A percentile compares a stretch with the other conserved stretches of the same genome.
Conservation (phyloP, 2,888 invertebrate genomes). For the Drosophila histrio region DNA sequence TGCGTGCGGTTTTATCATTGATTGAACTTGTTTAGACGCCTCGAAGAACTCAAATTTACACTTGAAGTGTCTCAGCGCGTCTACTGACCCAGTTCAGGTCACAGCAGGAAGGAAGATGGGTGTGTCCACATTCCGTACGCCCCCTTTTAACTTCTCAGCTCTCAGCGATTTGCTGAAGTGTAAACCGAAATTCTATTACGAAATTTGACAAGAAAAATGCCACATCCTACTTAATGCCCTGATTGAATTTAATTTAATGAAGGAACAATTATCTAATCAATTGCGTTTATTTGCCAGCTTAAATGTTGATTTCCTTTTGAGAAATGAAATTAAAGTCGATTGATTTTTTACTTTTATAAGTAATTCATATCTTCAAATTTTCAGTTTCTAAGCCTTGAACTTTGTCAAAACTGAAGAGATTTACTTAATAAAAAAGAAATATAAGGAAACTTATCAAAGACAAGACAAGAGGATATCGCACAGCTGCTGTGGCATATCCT, state of each 20-base stretch:
- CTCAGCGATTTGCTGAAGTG: constrained; percentile 47
- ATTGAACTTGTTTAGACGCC: constrained; percentile 69
- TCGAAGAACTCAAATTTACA: constrained; percentile 69
- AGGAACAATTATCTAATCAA: constrained; percentile 18
- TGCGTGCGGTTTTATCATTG: constrained; percentile 69
- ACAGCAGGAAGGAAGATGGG: background rate
- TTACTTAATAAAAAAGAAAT: background rate
- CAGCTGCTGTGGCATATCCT: constrained; percentile 4
- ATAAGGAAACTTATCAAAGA: background rate
- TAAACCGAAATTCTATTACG: constrained; percentile 45
- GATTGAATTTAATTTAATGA: constrained; percentile 30
- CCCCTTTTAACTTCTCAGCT: background rate
- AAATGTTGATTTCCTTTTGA: background rate
- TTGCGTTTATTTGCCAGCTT: constrained; percentile 2
- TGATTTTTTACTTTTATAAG: background rate
- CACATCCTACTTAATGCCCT: constrained; percentile 1
- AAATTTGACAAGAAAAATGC: constrained; percentile 21
- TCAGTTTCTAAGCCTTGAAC: background rate
- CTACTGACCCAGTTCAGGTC: constrained; percentile 36
- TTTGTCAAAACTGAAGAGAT: background rate
- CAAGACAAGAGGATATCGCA: background rate
- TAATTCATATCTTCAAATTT: background rate
- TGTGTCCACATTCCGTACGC: background rate
- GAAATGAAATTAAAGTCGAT: background rate
- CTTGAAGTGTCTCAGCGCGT: constrained; percentile 60